Conservation (phyloP, 2,888 invertebrate genomes). For the Cosmia pyralina region DNA sequence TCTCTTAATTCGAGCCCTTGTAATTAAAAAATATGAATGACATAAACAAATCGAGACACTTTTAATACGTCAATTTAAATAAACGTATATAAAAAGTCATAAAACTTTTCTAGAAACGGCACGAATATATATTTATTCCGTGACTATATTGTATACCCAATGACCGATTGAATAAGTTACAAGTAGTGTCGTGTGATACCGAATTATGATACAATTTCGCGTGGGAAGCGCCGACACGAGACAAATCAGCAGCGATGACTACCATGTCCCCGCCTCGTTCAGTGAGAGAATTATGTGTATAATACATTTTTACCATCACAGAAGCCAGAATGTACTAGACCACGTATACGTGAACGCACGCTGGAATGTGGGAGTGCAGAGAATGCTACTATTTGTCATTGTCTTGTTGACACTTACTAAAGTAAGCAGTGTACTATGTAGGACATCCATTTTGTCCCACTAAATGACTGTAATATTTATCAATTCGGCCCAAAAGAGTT, state of each 20-base stretch:
- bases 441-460: conserved; percentile 15
- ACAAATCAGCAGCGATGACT: conserved; percentile 74
- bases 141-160: conserved; percentile 59
- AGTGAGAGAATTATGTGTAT: conserved; percentile 54
- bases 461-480: conserved; percentile 24
- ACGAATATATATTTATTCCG: conserved; percentile 31
- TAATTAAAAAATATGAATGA: conserved; percentile 37
- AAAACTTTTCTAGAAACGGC: conserved; percentile 71
- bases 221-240: conserved; percentile 77
- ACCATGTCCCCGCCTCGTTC: conserved; percentile 60
- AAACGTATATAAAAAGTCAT: conserved; percentile 12
- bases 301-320: conserved; percentile 56
- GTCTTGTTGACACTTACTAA: conserved; percentile 26
- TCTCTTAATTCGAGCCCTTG: conserved; percentile 36
- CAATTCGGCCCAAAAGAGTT: conserved; percentile 17
- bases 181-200: conserved; percentile 74
- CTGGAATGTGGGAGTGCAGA: conserved; percentile 33
- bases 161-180: conserved; percentile 75
- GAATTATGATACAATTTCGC: conserved; percentile 72
- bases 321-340: conserved; percentile 38
- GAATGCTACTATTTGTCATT: conserved; percentile 41
- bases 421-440: conserved; percentile 4
- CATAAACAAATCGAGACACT: conserved; percentile 9
- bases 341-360: conserved; percentile 5
- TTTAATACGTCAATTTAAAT: conserved; percentile 15